Conservation (phyloP, 2,797 vertebrate genomes). For the Phrynocephalus forsythii region DNA sequence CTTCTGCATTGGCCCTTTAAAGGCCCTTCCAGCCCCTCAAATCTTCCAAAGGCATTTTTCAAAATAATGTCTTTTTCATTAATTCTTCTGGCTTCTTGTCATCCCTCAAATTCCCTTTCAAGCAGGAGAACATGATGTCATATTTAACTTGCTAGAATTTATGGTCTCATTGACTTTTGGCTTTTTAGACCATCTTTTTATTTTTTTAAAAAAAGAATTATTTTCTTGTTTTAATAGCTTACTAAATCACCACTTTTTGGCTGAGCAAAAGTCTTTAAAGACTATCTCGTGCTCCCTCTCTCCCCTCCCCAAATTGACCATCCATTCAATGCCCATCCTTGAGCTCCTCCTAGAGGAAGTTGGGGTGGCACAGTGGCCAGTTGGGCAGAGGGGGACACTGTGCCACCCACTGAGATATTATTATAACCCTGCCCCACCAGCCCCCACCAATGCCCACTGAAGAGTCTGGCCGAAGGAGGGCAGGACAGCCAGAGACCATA, state of each 20-base stretch:
- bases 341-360: too few species aligned
- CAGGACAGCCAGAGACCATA: too few species aligned
- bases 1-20: background rate
- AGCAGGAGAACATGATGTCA: background rate
- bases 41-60: constrained; percentile 7
- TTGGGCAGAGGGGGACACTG: too few species aligned
- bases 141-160: background rate
- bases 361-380: too few species aligned
- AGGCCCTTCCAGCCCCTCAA: background rate
- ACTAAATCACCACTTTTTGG: background rate
- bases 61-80: background rate
- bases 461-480: too few species aligned
- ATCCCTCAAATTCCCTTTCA: background rate
- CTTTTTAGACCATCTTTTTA: background rate
- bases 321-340: background rate
- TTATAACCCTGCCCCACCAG: too few species aligned
- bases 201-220: background rate
- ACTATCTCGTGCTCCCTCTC: too few species aligned
- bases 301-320: background rate
- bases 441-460: too few species aligned
- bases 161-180: background rate
- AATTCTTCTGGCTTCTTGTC: background rate
- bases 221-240: constrained; percentile 1
- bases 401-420: too few species aligned
- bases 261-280: background rate